Evolutionary conservation across 2,113 vertebrate genomes (phyloP), one percentile per base, ranked within the genome.

Genomic region (Taxidea taxus): DNA sequence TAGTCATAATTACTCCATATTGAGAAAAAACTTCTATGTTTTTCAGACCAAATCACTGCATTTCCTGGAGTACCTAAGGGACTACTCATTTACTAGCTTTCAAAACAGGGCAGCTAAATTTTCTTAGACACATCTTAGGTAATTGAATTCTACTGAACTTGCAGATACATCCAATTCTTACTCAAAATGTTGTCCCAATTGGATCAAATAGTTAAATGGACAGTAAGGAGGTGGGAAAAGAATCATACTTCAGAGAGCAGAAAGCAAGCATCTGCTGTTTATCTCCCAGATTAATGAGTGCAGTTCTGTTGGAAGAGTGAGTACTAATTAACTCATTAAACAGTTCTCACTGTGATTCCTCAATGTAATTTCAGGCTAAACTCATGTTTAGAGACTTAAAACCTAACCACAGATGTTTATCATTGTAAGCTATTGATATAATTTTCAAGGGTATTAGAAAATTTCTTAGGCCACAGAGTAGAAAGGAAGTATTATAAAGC

Each of bases 291-390:
- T 92, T 92, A 96, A 97, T 96, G 96, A 95, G n/a, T 21, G 11
- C 64, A 60, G 75, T 90, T 82, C 91, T 75, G 13, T 74, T 77
- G 84, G 87, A 96, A 85, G 84, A 96, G 42, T 87, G 92, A 93
- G 92, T 96, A 58, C 87, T 96, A 96, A 96, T 98, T 97, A 97
- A 96, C 96, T 94, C 92, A 92, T 97, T 95, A 97, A 95, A 78
- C 75, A 68, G 87, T 84, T 94, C 94, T 84, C 81, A 72, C 94
- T 96, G 87, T 74, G 90, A 96, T 96, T 95, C 75, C 51, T 96
- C 92, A 54, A 1, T 97, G 95, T 87, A 94, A 92, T 97, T 97
- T 96, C 74, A 25, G 70, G 56, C 72, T 96, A 95, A 83, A 85
- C 44, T 95, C 62, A 97, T 92, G 51, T 77, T 92, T 77, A 85